A percentile compares a stretch with the other conserved stretches of the same genome.
phyloP scores from a whole-genome alignment of 2,888 invertebrate species.

The Gasteruption jaculator region DNA sequence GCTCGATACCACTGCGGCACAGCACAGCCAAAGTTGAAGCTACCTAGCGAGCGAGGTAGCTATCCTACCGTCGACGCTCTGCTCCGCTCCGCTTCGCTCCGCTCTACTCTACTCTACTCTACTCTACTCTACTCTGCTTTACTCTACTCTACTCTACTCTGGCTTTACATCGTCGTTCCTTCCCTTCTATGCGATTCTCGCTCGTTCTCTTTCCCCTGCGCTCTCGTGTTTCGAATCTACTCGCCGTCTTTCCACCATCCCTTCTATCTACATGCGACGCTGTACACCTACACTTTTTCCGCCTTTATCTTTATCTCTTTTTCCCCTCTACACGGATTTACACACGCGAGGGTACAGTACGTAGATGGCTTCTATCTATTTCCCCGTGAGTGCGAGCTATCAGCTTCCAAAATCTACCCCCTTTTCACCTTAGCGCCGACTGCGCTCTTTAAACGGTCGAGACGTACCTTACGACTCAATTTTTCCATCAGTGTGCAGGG shows the following conservation, averaged over 20 bases:
- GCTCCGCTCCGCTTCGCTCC: conserved; percentile 20
- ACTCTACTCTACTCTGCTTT: conserved; percentile 9
- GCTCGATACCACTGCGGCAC: conserved; percentile 52
- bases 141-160: conserved; percentile 13
- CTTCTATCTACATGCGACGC: conserved; percentile 5
- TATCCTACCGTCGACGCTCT: neutral
- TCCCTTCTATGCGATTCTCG: neutral
- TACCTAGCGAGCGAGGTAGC: conserved; percentile 26
- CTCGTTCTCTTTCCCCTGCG: conserved; percentile 12
- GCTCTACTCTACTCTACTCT: conserved; percentile 19
- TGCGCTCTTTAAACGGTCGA: conserved; percentile 37
- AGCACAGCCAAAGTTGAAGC: conserved; percentile 44
- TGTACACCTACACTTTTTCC: too few species aligned
- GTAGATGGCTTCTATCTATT: too few species aligned
- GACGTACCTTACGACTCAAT: too few species aligned
- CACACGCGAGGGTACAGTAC: too few species aligned
- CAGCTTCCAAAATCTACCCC: too few species aligned
- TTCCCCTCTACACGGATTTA: too few species aligned
- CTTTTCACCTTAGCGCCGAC: conserved; percentile 20
- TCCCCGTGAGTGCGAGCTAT: too few species aligned
- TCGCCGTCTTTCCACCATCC: conserved; percentile 6
- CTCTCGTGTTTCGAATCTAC: conserved; percentile 10
- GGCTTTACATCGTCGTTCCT: neutral
- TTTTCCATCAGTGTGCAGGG: too few species aligned
- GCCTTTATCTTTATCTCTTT: too few species aligned